Evolutionary conservation across 92 coral and sea anemone species (phyloP), one percentile per base, ranked within the genome.

Genomic region (Phenganax stokvisi): DNA sequence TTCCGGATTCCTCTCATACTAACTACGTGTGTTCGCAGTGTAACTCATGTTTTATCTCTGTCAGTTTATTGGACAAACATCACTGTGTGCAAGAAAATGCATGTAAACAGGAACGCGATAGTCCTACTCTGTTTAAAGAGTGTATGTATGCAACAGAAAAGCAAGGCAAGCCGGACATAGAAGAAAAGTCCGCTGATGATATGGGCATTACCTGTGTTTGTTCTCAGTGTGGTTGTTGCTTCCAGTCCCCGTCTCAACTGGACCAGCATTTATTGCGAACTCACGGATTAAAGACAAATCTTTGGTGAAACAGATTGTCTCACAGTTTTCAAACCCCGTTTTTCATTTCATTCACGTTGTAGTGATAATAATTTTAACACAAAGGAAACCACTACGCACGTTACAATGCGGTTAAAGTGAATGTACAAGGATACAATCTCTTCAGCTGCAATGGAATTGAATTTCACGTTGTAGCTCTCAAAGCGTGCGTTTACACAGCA

Each of bases 161-260:
- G 20, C 65, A 10, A 59, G 16, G 12, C 65, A 59, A 13, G 20
- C 12, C 65, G 20, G 7, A 59, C 16, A 59, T 59, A 25, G 65
- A 59, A 25, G 65, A 59, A 10, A 59, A 6, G 65, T 13, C 7
- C 20, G 65, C 20, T 13, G 17, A 5, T 59, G 65, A 59, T 59
- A 25, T 59, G 20, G 65, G 17, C 17, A 59, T 59, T 13, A 59
- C 65, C 20, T 59, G 17, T 59, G 65, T 59, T 59, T 59, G 65
- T 13, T 59, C 65, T 59, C 65, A 59, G 65, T 59, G 65, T 59
- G 65, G 65, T 10, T 59, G 65, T 59, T 59, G 20, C 20, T 59
- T 59, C 20, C 65, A 59, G 20, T 59, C 17, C 7, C 65, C 15
- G 7, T 59, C 65, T 59, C 65, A 10, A 59, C 17, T 59, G 17